Evolutionary conservation across 1,140 invertebrate species (phyloP), one percentile per base, ranked within the genome.

Genomic region (Campodea augens): DNA sequence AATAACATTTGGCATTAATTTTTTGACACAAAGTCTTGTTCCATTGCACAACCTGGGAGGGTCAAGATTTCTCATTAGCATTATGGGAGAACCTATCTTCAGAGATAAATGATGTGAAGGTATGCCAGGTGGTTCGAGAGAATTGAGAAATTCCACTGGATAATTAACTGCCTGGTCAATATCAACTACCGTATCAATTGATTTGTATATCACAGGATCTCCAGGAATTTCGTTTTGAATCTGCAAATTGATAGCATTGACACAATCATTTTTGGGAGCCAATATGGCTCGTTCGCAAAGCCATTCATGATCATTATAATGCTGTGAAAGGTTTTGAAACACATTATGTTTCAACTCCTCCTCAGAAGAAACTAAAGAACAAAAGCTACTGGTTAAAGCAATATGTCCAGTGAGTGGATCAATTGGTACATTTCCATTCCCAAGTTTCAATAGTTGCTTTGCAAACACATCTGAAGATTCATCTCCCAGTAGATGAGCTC

Each of bases 271-370:
- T 50, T 51, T 57, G 10, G 54, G 47, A 22, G 50, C 49, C 15
- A 54, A 40, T 46, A 53, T 53, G 20, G 54, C 52, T 44, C 60
- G 49, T 53, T 62, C 51, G 48, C 54, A 49, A 43, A 62, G 45
- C 55, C 55, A 61, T 41, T 54, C 43, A 44, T 55, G 19, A 40
- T 55, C 52, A 13, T 49, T 49, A n/a, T 52, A 54, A 51, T 53
- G 52, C 21, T 44, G 41, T 46, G 46, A 46, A 47, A 59, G 55
- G 41, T 60, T 53, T 49, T 51, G 51, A 41, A 52, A 57, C 38
- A 59, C 47, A 38, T 55, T 49, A 38, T 58, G 39, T 45, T 57
- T 54, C 20, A 59, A 51, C 46, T 49, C 48, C 37, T 55, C 47
- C n/a, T n/a, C n/a, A n/a, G n/a, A n/a, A n/a, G n/a, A n/a, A n/a